Evolutionary conservation across 2,113 vertebrate genomes (phyloP).

Genomic region (Nanger granti): DNA sequence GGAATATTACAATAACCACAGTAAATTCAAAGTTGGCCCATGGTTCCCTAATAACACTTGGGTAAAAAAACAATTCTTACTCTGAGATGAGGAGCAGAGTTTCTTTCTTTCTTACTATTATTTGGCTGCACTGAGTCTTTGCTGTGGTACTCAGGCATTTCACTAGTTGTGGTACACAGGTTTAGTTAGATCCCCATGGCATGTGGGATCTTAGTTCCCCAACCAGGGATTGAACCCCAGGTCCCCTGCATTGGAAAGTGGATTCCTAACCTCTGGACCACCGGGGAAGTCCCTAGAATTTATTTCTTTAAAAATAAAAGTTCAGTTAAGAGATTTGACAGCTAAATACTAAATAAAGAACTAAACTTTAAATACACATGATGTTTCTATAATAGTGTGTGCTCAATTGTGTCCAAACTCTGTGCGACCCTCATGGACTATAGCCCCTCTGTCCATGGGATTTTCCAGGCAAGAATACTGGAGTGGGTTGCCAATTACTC

Average conservation of each 20-base stretch:
- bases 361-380: background rate
- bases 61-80: background rate
- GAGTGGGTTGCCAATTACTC: background rate
- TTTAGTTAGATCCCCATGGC: background rate
- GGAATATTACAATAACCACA: background rate
- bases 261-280: background rate
- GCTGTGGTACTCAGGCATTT: background rate
- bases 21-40: background rate
- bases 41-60: background rate
- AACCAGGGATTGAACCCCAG: background rate
- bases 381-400: background rate
- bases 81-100: background rate
- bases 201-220: background rate
- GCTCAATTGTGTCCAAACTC: background rate
- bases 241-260: background rate
- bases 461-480: background rate
- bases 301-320: background rate
- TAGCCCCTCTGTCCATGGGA: background rate
- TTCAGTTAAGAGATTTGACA: background rate
- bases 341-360: background rate
- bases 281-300: background rate
- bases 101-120: background rate
- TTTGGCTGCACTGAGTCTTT: background rate
- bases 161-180: background rate
- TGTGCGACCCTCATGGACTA: background rate